Base-by-base conservation (phyloP, 2,797 vertebrate species). In the Labeo calbasu region DNA sequence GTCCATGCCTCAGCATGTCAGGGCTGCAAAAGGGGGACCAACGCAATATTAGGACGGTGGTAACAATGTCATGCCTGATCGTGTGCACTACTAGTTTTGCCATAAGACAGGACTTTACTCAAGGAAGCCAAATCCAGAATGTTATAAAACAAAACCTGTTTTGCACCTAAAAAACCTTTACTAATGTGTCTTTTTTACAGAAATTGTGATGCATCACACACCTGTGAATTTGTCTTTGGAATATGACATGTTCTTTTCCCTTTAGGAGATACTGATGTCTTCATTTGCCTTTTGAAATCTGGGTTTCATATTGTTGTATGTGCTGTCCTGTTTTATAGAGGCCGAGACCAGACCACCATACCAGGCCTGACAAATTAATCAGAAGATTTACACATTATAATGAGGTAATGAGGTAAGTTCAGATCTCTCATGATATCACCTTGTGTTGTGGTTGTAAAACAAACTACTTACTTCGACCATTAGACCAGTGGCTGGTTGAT, bases 331-430 rank as follows among this genome's bases (percentile, higher is more conserved):
- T 87, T 87, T 87, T 82, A 51, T 63, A 96, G 95, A 86, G 91
- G 91, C 86, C 85, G 88, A 90, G 91, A 92, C 9, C 17, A 90
- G 43, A 87, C 66, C 82, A 88, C 90, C 86, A 88, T 93, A 84
- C 87, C 93, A 79, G 89, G 87, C 86, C 65, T 92, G 87, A 90
- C 82, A 76, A 95, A 91, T 85, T 94, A 92, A 86, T 86, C 76
- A 68, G 70, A 85, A 81, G 72, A 63, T 71, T 89, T 90, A 69
- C 84, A 86, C 84, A 84, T 68, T 78, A 84, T 84, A 71, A 85
- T 3, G 25, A 69, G n/a, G n/a, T n/a, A n/a, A n/a, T 71, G 69
- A 88, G 90, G 90, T 88, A 84, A 65, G 43, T 82, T 61, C 79
- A 50, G 36, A 55, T 72, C 57, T 73, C n/a, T 50, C 4, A 32